Evolutionary conservation across 2,113 vertebrate species (phyloP).

Genomic region (Dipodomys ordii): DNA sequence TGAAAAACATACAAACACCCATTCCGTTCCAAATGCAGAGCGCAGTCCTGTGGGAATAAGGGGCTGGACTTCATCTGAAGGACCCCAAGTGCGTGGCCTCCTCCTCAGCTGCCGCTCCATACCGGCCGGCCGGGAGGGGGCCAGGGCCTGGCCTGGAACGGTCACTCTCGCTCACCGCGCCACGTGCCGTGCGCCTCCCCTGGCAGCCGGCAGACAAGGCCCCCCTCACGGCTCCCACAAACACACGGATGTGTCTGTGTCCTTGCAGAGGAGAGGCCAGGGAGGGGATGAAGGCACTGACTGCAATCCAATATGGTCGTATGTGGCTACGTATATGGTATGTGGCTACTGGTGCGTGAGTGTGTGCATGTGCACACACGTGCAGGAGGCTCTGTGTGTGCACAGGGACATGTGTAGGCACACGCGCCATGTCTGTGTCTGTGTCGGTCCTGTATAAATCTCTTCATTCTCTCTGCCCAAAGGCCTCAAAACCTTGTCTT

Average conservation of each 20-base stretch:
- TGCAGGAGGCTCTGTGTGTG: fast-evolving
- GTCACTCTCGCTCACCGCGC: no score
- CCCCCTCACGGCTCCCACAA: fast-evolving
- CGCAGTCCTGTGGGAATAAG: no score
- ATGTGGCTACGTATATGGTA: fast-evolving
- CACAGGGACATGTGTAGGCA: fast-evolving
- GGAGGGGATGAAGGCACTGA: not conserved
- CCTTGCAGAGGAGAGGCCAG: not conserved
- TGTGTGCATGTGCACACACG: fast-evolving
- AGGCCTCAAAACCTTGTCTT: not conserved
- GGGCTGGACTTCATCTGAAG: no score
- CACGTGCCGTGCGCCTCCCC: no score
- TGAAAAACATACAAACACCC: no score
- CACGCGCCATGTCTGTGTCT: fast-evolving
- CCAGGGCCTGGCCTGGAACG: no score
- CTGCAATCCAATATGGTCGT: no score
- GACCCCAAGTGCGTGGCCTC: no score
- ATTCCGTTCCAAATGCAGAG: no score
- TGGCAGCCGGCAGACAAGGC: fast-evolving
- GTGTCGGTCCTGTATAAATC: fast-evolving
- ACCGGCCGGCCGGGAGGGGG: no score
- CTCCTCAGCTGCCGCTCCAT: no score
- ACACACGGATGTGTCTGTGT: fast-evolving
- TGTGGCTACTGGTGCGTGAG: fast-evolving
- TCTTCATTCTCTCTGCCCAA: not conserved